These are phyloP conservation scores for Rhagonycha fulva DNA, from an alignment of 2,888 invertebrate genomes.

Conservation along the genomic window DNA sequence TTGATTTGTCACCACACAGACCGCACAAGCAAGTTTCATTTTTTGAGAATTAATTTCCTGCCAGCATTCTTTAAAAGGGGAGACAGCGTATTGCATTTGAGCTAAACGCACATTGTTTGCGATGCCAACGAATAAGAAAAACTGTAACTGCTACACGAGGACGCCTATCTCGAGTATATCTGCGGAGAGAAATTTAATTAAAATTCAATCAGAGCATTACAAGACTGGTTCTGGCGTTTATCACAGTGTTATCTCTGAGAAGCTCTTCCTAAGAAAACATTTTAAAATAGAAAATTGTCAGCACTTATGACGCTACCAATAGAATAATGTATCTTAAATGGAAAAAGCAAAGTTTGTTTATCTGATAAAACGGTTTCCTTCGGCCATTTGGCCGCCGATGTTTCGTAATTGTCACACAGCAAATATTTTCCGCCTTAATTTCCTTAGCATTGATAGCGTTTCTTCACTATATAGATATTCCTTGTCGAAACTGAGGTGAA, in stretches of 20 bases:
- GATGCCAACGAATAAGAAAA: conserved; percentile 53
- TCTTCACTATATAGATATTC: conserved; percentile 7
- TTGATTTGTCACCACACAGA: conserved; percentile 50
- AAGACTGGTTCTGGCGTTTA: conserved; percentile 49
- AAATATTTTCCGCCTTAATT: conserved; percentile 48
- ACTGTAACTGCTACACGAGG: conserved; percentile 50
- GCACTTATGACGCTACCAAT: conserved; percentile 35
- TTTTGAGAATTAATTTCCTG: conserved; percentile 59
- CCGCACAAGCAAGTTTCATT: conserved; percentile 56
- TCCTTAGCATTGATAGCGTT: conserved; percentile 38
- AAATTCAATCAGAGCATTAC: conserved; percentile 57
- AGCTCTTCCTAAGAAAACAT: conserved; percentile 55
- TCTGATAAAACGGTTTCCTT: conserved; percentile 49
- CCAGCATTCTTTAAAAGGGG: conserved; percentile 57
- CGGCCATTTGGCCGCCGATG: conserved; percentile 47
- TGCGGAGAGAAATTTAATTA: conserved; percentile 54
- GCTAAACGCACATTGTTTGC: conserved; percentile 55
- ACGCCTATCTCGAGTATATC: conserved; percentile 52
- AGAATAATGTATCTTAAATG: conserved; percentile 44
- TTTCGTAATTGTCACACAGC: conserved; percentile 39
- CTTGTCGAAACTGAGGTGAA: conserved; percentile 2
- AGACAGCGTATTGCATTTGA: conserved; percentile 51
- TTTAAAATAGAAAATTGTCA: conserved; percentile 55
- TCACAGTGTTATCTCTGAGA: conserved; percentile 53
- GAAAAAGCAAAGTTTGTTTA: conserved; percentile 46